Base-by-base conservation (phyloP, 1,140 invertebrate species). In the Charaxes varanes region DNA sequence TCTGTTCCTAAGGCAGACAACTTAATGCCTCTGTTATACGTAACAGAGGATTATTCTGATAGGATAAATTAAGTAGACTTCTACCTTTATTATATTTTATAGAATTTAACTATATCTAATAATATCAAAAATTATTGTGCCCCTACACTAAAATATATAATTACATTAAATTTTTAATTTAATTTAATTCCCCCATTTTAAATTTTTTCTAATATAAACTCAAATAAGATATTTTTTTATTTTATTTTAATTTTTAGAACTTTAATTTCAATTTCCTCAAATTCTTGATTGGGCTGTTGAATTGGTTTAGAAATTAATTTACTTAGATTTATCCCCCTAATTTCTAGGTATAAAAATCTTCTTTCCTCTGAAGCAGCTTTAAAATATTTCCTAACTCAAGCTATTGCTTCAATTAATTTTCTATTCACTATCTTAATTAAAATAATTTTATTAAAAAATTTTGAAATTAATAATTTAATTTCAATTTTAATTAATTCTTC, bases 271-370 rank as follows among this genome's bases (percentile, higher is more conserved):
- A 70, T 86, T 55, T 85, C 77, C 6, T 63, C 80, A 18, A 77
- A 83, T 54, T 86, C 81, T 26, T 86, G 81, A 66, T 52, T 86
- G 50, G 59, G 68, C 45, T 76, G 77, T 69, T 86, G 78, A 83
- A 84, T 86, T 73, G 81, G 82, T n/a, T 65, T 86, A 76, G 83
- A 87, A 85, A 86, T 86, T 77, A 86, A 86, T 74, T 56, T 87
- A 43, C 53, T 87, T 40, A 73, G 65, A 41, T 80, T 86, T 78
- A 86, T 85, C 22, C 82, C 82, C 26, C 38, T 86, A 50, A 68
- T 86, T n/a, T n/a, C n/a, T n/a, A n/a, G n/a, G n/a, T n/a, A n/a
- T n/a, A n/a, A n/a, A n/a, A n/a, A n/a, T n/a, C n/a, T n/a, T n/a
- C n/a, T n/a, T n/a, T n/a, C n/a, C n/a, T n/a, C n/a, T n/a, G n/a